Percentiles rank a stretch among this genome's conserved stretches.
These are phyloP conservation scores for Physeter macrocephalus DNA, from an alignment of 2,113 vertebrate genomes.

Conservation along the genomic window DNA sequence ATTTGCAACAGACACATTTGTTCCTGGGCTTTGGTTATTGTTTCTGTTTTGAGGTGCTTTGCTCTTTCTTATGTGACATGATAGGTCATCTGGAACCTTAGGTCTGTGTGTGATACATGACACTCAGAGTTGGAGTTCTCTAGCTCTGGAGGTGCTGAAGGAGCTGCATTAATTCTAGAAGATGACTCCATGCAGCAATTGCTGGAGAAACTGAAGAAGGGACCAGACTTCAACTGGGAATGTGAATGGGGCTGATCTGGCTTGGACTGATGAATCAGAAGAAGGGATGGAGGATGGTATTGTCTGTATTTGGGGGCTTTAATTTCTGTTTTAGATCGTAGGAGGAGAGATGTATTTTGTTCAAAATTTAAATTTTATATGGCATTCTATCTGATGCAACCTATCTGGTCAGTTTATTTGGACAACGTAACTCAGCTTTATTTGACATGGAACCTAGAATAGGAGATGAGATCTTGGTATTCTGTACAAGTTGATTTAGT, in stretches of 20 bases:
- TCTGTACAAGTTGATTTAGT: background rate
- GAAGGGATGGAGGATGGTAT: background rate
- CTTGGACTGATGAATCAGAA: background rate
- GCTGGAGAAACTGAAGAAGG: background rate
- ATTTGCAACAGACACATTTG: background rate
- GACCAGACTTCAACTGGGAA: background rate
- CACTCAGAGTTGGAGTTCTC: background rate
- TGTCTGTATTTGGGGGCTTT: background rate
- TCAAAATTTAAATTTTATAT: background rate
- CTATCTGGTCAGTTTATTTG: background rate
- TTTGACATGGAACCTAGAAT: background rate
- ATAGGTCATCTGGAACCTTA: background rate
- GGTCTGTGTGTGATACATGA: background rate
- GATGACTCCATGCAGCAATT: background rate
- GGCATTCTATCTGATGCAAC: no score
- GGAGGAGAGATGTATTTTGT: background rate
- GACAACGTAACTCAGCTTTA: background rate
- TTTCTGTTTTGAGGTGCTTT: background rate
- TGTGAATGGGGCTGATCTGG: background rate
- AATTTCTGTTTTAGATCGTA: background rate
- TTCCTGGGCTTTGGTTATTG: background rate
- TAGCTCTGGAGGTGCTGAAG: background rate
- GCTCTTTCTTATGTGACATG: background rate
- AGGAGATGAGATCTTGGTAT: background rate
- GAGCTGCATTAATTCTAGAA: background rate